Evolutionary conservation across 2,797 vertebrate species (phyloP).

Genomic region (Arctocebus calabarensis): DNA sequence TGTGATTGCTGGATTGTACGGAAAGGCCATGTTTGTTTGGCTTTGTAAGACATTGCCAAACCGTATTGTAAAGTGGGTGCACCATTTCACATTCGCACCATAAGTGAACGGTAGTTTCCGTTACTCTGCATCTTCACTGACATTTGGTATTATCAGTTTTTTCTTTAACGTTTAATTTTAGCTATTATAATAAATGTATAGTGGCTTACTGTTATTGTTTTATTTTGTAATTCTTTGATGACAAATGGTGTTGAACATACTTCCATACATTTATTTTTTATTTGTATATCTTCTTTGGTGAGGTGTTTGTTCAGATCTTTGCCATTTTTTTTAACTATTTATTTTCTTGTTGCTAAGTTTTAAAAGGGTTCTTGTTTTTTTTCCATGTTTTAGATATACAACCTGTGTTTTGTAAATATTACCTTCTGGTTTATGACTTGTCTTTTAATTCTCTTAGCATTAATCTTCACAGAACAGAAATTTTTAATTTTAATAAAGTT

Average conservation of each 20-base stretch:
- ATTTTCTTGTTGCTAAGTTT: background rate
- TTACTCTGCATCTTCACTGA: background rate
- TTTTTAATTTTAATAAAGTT: background rate
- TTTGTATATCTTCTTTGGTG: background rate
- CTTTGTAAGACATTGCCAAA: background rate
- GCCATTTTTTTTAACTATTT: slow-evolving; percentile 1
- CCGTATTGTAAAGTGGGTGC: background rate
- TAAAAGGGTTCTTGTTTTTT: background rate
- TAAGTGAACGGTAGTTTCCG: background rate
- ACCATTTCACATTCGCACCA: background rate
- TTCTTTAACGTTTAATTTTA: background rate
- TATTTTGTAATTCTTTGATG: background rate
- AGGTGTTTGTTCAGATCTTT: background rate
- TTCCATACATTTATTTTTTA: background rate
- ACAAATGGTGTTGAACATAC: background rate
- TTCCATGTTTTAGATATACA: background rate
- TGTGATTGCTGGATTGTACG: background rate
- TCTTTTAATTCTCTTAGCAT: slow-evolving; percentile 24
- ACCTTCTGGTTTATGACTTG: background rate
- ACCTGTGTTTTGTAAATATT: background rate
- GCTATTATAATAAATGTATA: background rate
- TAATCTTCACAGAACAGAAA: background rate
- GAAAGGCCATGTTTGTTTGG: background rate
- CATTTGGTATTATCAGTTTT: background rate
- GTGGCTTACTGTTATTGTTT: background rate